Evolutionary conservation across 1,140 invertebrate genomes (phyloP).

Genomic region (Steinernema khuongi): DNA sequence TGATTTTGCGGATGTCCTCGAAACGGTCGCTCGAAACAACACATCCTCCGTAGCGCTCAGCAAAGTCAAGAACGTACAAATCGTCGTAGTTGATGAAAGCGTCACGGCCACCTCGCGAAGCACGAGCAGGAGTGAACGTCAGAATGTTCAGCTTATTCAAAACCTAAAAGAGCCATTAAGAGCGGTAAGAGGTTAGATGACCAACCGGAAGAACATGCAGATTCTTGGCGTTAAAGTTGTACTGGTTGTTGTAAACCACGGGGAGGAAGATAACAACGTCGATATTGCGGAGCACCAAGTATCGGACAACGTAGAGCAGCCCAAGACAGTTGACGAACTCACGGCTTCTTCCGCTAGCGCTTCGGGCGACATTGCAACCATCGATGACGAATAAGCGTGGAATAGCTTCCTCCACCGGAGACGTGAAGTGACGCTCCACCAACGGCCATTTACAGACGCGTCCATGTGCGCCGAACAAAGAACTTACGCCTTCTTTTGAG

Average conservation of each 20-base stretch:
- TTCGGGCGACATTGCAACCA: conserved; percentile 35
- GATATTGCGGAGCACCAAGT: conserved; percentile 25
- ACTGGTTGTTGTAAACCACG: conserved; percentile 35
- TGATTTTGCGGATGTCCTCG: conserved; percentile 30
- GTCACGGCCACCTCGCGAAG: conserved; percentile 21
- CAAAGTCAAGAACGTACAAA: conserved; percentile 32
- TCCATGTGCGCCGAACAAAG: too few relatives aligned
- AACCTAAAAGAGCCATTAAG: conserved; percentile 17
- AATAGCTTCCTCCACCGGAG: conserved; percentile 16
- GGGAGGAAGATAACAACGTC: conserved; percentile 34
- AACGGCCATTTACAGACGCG: neutral
- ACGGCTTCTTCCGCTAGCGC: conserved; percentile 26
- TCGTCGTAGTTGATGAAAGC: conserved; percentile 40
- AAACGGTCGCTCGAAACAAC: conserved; percentile 32
- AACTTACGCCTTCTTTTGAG: too few relatives aligned
- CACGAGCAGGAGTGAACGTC: conserved; percentile 34
- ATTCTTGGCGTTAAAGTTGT: conserved; percentile 31
- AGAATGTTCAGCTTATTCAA: conserved; percentile 30
- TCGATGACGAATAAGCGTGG: conserved; percentile 31
- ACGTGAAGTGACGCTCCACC: conserved; percentile 17
- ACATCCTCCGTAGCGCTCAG: conserved; percentile 30
- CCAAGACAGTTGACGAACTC: conserved; percentile 28
- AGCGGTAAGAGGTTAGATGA: neutral
- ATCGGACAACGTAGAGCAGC: conserved; percentile 29
- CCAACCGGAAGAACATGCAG: conserved; percentile 22